Percentiles rank a stretch among this genome's conserved stretches.
Evolutionary conservation across 2,888 invertebrate species (phyloP).

Genomic region (Netelia fuscicornis): DNA sequence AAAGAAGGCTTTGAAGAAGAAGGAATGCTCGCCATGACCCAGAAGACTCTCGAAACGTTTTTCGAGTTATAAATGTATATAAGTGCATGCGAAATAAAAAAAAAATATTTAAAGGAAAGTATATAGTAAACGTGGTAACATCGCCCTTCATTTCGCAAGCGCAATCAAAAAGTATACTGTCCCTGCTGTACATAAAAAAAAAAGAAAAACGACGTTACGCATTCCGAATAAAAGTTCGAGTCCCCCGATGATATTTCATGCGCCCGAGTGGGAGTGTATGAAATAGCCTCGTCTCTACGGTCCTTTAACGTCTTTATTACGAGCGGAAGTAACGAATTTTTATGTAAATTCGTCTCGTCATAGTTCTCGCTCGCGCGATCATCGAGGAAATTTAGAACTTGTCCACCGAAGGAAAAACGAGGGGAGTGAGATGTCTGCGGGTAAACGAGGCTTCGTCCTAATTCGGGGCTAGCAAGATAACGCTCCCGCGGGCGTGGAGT

Average conservation of each 20-base stretch:
- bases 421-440: slow-evolving; percentile 49
- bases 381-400: slow-evolving; percentile 44
- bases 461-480: slow-evolving; percentile 62
- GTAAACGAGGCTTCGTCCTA: slow-evolving; percentile 66
- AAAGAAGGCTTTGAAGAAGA: slow-evolving; percentile 1
- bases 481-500: slow-evolving; percentile 65
- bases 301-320: not conserved
- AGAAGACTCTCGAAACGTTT: not conserved
- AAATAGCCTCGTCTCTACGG: not conserved
- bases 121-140: not conserved
- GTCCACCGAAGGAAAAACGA: slow-evolving; percentile 22
- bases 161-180: not conserved
- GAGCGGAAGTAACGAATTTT: slow-evolving; percentile 39
- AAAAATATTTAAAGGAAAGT: not conserved
- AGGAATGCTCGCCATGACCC: not conserved
- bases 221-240: not conserved
- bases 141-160: not conserved
- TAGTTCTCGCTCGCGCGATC: slow-evolving; percentile 1
- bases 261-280: not conserved
- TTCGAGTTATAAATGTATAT: not conserved
- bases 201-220: not conserved
- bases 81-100: not conserved
- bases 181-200: not conserved
- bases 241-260: slow-evolving; percentile 1
- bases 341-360: slow-evolving; percentile 40